Evolutionary conservation across 2,888 invertebrate species (phyloP).

Genomic region (Apodemia mormo): DNA sequence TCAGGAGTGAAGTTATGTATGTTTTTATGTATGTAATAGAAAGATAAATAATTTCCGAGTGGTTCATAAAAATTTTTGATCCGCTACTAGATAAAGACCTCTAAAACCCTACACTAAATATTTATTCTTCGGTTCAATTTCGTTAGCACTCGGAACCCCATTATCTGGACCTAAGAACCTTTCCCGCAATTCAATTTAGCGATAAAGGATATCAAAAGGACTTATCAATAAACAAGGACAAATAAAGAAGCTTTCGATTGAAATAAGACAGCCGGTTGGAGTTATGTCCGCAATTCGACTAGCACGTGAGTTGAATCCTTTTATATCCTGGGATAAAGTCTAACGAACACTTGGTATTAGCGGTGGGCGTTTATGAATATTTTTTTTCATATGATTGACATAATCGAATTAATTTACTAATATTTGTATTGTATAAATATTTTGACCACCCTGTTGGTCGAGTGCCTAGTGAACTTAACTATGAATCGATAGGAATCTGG

Average conservation of each 20-base stretch:
- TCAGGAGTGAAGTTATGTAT: no score
- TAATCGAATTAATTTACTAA: no score
- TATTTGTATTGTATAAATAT: no score
- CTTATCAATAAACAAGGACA: constrained; percentile 61
- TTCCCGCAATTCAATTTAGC: constrained; percentile 72
- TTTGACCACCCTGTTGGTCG: no score
- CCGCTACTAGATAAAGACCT: not conserved
- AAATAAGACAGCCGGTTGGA: constrained; percentile 38
- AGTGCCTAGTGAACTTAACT: no score
- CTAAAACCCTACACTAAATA: not conserved
- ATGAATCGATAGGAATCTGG: no score
- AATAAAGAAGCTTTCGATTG: constrained; percentile 58
- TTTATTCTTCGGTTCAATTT: constrained; percentile 7
- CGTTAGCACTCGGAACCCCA: not conserved
- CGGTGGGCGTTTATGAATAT: no score
- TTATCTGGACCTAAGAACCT: constrained; percentile 40
- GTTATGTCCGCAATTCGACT: not conserved
- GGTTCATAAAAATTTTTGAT: no score
- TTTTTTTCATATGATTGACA: no score
- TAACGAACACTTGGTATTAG: not conserved
- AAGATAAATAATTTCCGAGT: no score
- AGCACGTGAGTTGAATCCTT: not conserved
- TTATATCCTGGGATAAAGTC: not conserved
- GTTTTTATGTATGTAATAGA: no score
- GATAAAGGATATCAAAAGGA: constrained; percentile 60